Evolutionary conservation across 2,113 vertebrate species (phyloP).

Genomic region (Mormyrus iriodes): DNA sequence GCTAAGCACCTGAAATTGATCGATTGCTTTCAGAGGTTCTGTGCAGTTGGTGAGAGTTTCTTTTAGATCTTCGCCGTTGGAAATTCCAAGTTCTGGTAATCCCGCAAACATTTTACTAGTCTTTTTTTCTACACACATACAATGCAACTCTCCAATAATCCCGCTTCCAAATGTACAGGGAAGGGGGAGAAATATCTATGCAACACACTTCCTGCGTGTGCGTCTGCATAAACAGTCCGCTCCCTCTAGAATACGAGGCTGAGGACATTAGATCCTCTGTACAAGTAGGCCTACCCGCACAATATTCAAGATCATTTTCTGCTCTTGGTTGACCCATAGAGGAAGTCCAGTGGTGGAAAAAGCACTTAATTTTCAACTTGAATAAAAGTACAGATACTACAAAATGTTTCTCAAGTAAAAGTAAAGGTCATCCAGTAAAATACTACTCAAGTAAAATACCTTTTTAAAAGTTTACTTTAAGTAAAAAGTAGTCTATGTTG

Average conservation of each 20-base stretch:
- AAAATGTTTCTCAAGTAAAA: background rate
- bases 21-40: conserved; percentile 93
- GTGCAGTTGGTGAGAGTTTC: conserved; percentile 97
- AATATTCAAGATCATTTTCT: background rate
- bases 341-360: background rate
- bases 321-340: background rate
- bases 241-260: background rate
- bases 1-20: conserved; percentile 85
- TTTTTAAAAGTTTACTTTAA: too few species aligned
- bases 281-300: background rate
- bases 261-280: background rate
- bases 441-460: background rate
- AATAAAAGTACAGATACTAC: background rate
- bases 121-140: conserved; percentile 2
- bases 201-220: conserved; percentile 9
- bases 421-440: background rate
- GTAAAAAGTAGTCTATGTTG: too few species aligned
- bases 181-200: background rate
- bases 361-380: background rate
- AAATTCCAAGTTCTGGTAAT: conserved; percentile 86
- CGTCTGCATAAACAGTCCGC: conserved; percentile 12
- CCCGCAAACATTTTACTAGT: conserved; percentile 74
- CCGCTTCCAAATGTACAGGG: background rate
- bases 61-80: conserved; percentile 92
- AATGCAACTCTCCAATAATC: background rate